These are phyloP conservation scores for Phoenicopterus ruber DNA, from an alignment of 2,113 vertebrate species.

Conservation along the genomic window DNA sequence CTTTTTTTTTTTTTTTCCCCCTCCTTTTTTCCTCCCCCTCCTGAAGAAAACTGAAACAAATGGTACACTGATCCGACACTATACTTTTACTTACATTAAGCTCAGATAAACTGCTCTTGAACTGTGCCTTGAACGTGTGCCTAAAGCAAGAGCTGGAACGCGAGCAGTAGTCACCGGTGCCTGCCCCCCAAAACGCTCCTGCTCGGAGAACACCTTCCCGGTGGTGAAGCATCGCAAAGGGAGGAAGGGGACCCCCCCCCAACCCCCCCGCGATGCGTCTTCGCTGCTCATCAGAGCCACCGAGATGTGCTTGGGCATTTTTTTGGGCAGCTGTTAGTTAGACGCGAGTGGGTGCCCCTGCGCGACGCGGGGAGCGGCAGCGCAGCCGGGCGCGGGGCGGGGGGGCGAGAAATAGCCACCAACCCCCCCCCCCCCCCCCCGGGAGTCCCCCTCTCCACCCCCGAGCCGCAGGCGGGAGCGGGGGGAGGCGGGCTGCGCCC, in stretches of 20 bases:
- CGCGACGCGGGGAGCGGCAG: not conserved
- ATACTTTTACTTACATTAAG: conserved; percentile 67
- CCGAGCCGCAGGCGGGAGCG: not conserved
- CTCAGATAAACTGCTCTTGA: conserved; percentile 73
- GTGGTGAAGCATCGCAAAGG: not conserved
- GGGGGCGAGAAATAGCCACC: not conserved
- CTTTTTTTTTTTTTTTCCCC: not conserved
- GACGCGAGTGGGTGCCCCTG: not conserved
- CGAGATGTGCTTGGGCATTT: not conserved
- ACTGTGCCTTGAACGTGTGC: conserved; percentile 51
- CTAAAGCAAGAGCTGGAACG: conserved; percentile 59
- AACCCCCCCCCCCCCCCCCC: not conserved
- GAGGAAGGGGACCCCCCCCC: not conserved
- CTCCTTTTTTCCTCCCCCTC: not conserved
- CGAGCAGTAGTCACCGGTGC: not conserved
- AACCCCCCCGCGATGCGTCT: not conserved
- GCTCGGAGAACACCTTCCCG: not conserved
- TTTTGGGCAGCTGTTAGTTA: not conserved
- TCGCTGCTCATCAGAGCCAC: conserved; percentile 33
- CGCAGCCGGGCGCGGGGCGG: not conserved
- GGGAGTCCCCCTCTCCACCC: not conserved
- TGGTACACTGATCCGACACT: conserved; percentile 51
- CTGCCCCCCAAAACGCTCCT: conserved; percentile 24
- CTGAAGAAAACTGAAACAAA: conserved; percentile 66
- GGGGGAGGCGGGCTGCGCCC: not conserved